Evolutionary conservation across 2,113 vertebrate genomes (phyloP).

Genomic region (Anoplopoma fimbria): DNA sequence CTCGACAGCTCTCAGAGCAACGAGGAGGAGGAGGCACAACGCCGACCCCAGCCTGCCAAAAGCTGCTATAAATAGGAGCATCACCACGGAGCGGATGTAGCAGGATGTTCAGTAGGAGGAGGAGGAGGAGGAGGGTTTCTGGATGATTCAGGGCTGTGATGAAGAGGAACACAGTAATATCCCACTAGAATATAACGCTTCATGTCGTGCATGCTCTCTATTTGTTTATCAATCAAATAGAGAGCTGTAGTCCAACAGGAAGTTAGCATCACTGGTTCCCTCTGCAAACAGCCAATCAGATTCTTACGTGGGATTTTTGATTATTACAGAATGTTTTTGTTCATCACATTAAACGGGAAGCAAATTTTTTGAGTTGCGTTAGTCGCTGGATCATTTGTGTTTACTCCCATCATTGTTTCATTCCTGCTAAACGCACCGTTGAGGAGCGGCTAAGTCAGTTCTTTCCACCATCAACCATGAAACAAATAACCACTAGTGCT

Average conservation of each 20-base stretch:
- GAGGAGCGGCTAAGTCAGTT: too few species aligned
- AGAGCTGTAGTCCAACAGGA: neutral
- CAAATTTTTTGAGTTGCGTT: too few species aligned
- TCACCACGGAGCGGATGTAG: constrained; percentile 44
- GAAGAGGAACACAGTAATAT: constrained; percentile 14
- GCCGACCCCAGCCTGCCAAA: constrained; percentile 65
- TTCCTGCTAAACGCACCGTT: too few species aligned
- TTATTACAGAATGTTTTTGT: too few species aligned
- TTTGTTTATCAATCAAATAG: neutral
- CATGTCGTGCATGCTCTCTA: neutral
- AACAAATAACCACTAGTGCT: too few species aligned
- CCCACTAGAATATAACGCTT: neutral
- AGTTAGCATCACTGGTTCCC: too few species aligned
- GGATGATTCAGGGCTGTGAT: constrained; percentile 60
- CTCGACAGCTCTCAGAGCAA: constrained; percentile 31
- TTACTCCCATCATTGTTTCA: too few species aligned
- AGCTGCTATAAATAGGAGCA: constrained; percentile 80
- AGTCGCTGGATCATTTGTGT: too few species aligned
- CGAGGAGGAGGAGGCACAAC: constrained; percentile 26
- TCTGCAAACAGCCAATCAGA: too few species aligned
- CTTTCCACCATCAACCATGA: too few species aligned
- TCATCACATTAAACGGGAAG: too few species aligned
- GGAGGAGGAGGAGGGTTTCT: constrained; percentile 29
- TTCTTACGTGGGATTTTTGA: too few species aligned
- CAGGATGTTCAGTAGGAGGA: constrained; percentile 51